Conservation (phyloP, 2,888 invertebrate species). For the Epinotia demarniana region DNA sequence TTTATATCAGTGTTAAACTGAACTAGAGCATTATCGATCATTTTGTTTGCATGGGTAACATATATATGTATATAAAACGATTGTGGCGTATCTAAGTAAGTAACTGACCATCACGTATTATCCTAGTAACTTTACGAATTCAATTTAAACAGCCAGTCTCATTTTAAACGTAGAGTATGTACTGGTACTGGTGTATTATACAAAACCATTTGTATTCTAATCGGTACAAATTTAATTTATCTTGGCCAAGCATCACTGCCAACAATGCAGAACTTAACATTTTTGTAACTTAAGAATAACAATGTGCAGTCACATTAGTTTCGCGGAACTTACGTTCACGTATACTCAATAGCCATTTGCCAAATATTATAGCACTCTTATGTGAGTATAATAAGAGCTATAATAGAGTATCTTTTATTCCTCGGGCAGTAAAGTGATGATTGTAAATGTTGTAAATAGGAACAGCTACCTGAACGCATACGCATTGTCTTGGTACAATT, state of each 20-base stretch:
- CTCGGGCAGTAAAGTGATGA: conserved; percentile 48
- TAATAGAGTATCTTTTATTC: conserved; percentile 47
- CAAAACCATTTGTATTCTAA: conserved; percentile 21
- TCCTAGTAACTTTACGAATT: neutral
- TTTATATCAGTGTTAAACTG: conserved; percentile 28
- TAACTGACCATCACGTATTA: conserved; percentile 4
- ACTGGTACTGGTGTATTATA: conserved; percentile 8
- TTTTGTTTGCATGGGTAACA: conserved; percentile 1
- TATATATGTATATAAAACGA: neutral
- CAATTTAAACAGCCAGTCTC: neutral
- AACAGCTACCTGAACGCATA: conserved; percentile 76
- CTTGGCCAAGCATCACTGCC: conserved; percentile 29
- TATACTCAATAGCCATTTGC: conserved; percentile 10
- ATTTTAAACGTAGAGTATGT: neutral
- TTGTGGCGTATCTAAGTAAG: neutral
- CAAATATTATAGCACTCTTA: neutral
- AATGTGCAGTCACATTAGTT: conserved; percentile 56
- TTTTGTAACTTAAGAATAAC: conserved; percentile 47
- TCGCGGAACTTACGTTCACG: conserved; percentile 58
- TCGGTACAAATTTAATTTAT: conserved; percentile 38
- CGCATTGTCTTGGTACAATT: conserved; percentile 73
- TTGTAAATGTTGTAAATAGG: conserved; percentile 59
- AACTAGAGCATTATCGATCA: conserved; percentile 10
- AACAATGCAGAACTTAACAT: conserved; percentile 41
- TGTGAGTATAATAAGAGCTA: conserved; percentile 45